A percentile compares a stretch with the other conserved stretches of the same genome.
Evolutionary conservation across 1,140 invertebrate genomes (phyloP).

Genomic region (Potamilus streckersoni): DNA sequence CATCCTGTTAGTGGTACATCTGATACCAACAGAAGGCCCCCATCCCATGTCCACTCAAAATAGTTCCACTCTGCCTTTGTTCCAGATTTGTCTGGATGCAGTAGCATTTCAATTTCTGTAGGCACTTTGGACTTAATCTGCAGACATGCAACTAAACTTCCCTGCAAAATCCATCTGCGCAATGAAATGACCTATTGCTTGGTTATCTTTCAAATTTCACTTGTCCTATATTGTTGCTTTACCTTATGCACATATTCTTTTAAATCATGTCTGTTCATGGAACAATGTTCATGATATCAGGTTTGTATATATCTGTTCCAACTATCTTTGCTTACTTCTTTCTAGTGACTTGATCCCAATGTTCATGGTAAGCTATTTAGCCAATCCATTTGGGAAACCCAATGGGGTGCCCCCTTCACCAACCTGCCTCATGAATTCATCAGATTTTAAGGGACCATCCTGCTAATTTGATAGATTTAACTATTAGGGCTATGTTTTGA

Average conservation of each 20-base stretch:
- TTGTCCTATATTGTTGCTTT: conserved; percentile 28
- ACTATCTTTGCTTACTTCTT: conserved; percentile 23
- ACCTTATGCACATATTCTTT: conserved; percentile 15
- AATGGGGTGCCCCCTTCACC: background rate
- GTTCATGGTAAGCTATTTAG: background rate
- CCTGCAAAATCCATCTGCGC: conserved; percentile 41
- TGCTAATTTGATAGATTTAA: conserved; percentile 7
- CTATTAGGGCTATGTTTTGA: conserved; percentile 23
- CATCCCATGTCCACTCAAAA: conserved; percentile 10
- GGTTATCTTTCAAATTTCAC: conserved; percentile 21
- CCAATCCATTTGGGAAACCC: background rate
- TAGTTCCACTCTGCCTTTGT: conserved; percentile 4
- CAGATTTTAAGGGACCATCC: conserved; percentile 13
- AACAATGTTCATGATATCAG: conserved; percentile 1
- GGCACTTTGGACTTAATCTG: conserved; percentile 31
- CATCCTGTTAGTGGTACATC: background rate
- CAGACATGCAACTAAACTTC: conserved; percentile 5
- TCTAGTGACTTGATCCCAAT: conserved; percentile 14
- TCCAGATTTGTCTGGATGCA: conserved; percentile 25
- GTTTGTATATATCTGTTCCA: conserved; percentile 3
- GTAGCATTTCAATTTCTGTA: conserved; percentile 23
- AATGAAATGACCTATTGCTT: conserved; percentile 14
- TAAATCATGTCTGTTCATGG: conserved; percentile 24
- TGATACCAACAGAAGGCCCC: conserved; percentile 1
- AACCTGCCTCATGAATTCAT: conserved; percentile 5